A percentile compares a stretch with the other conserved stretches of the same genome.
These are phyloP conservation scores for Acromyrmex echinatior DNA, from an alignment of 1,140 invertebrate genomes.

Conservation along the genomic window DNA sequence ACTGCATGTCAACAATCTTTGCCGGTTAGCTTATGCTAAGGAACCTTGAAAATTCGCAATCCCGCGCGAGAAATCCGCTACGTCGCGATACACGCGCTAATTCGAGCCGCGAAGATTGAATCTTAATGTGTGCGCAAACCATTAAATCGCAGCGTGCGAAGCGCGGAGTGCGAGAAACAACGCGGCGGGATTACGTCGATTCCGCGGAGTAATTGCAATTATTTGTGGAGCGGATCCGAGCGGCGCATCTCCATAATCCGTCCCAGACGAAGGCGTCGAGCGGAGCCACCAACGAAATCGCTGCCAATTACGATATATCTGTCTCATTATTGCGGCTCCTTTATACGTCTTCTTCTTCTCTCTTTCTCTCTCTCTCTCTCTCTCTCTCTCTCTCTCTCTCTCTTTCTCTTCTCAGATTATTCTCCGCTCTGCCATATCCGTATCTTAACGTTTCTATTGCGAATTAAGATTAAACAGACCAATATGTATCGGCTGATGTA, in stretches of 20 bases:
- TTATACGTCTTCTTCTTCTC: not conserved
- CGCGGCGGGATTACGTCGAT: conserved; percentile 55
- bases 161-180: conserved; percentile 54
- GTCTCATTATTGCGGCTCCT: conserved; percentile 46
- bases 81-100: conserved; percentile 51
- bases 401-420: not conserved
- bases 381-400: not conserved
- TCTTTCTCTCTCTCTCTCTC: not conserved
- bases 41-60: conserved; percentile 23
- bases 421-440: not conserved
- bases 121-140: conserved; percentile 55
- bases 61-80: conserved; percentile 43
- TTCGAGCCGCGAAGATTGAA: conserved; percentile 58
- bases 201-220: conserved; percentile 56
- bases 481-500: not conserved
- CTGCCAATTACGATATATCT: conserved; percentile 56
- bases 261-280: conserved; percentile 49
- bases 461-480: not conserved
- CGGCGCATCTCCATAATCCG: conserved; percentile 54
- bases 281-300: conserved; percentile 38
- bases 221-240: conserved; percentile 59
- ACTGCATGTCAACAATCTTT: conserved; percentile 8
- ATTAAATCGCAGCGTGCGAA: conserved; percentile 57
- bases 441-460: conserved; percentile 11
- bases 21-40: conserved; percentile 19